phyloP scores from a whole-genome alignment of 2,888 invertebrate species.

The Hyalella azteca region DNA sequence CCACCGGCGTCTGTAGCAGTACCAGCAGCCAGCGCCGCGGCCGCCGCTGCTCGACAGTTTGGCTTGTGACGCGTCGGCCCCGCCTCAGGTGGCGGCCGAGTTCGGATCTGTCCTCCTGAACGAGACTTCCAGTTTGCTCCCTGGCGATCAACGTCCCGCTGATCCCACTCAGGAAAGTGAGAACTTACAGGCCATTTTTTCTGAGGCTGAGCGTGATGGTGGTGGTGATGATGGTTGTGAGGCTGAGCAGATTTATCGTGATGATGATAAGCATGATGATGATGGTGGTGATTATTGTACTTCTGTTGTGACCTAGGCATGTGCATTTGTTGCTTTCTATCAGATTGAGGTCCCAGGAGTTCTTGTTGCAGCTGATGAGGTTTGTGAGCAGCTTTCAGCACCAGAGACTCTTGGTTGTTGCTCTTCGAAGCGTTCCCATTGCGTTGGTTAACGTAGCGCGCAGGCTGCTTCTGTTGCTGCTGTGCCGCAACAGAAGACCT shows the following conservation, averaged over 20 bases:
- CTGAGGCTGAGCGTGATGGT: conserved; percentile 64
- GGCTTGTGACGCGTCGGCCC: background rate
- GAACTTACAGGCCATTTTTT: conserved; percentile 29
- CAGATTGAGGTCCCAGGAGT: conserved; percentile 46
- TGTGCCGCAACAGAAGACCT: conserved; percentile 29
- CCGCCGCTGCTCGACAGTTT: background rate
- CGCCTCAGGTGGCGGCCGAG: background rate
- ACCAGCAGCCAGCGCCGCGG: background rate
- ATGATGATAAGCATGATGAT: conserved; percentile 6
- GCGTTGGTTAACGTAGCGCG: conserved; percentile 29
- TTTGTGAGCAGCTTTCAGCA: conserved; percentile 48
- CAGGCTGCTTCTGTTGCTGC: conserved; percentile 51
- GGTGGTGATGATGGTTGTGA: conserved; percentile 61
- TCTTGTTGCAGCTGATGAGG: conserved; percentile 44
- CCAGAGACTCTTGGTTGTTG: conserved; percentile 45
- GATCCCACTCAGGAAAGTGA: conserved; percentile 35
- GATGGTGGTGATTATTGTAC: background rate
- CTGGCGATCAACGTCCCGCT: background rate
- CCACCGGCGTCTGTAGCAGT: background rate
- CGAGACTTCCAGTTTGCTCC: conserved; percentile 22
- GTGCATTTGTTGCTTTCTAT: conserved; percentile 50
- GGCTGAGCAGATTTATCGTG: conserved; percentile 51
- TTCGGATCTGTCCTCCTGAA: background rate
- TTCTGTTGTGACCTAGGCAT: conserved; percentile 44
- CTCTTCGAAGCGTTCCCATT: background rate